Evolutionary conservation across 2,888 invertebrate genomes (phyloP).

Genomic region (Alloplasta piceator): DNA sequence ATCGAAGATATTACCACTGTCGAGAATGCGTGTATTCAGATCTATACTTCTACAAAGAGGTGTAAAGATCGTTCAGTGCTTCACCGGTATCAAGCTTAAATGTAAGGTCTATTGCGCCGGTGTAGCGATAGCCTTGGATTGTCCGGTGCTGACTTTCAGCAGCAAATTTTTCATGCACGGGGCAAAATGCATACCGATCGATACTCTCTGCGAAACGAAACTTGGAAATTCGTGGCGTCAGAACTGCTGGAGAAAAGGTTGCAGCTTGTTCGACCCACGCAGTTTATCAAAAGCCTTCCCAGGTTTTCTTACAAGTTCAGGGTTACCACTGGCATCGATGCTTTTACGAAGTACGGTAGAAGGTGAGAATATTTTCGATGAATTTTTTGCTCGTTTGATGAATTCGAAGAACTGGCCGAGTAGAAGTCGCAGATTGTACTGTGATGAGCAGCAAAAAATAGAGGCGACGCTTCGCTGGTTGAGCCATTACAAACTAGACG

Average conservation of each 20-base stretch:
- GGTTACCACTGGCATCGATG: slow-evolving; percentile 92
- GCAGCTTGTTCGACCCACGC: slow-evolving; percentile 89
- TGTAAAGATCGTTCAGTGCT: slow-evolving; percentile 89
- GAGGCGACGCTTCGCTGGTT: slow-evolving; percentile 91
- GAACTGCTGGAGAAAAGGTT: slow-evolving; percentile 84
- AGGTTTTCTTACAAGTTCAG: slow-evolving; percentile 86
- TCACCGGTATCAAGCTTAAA: slow-evolving; percentile 95
- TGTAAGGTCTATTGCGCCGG: no score
- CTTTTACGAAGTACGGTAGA: slow-evolving; percentile 94
- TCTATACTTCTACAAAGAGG: slow-evolving; percentile 88
- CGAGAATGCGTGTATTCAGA: slow-evolving; percentile 90
- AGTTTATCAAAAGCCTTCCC: slow-evolving; percentile 88
- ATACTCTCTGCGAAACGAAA: slow-evolving; percentile 86
- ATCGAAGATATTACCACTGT: slow-evolving; percentile 89
- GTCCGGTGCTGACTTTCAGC: slow-evolving; percentile 95
- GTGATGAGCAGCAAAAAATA: slow-evolving; percentile 87
- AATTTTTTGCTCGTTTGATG: slow-evolving; percentile 88
- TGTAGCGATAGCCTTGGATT: slow-evolving; percentile 90
- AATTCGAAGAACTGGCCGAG: no score
- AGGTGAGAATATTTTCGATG: slow-evolving; percentile 87
- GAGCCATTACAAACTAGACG: slow-evolving; percentile 87
- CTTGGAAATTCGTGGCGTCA: slow-evolving; percentile 67
- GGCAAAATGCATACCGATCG: slow-evolving; percentile 91
- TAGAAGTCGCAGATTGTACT: no score
- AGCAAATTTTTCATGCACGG: slow-evolving; percentile 97